Conservation (phyloP, 2,888 invertebrate genomes). For the Tetropium fuscum region DNA sequence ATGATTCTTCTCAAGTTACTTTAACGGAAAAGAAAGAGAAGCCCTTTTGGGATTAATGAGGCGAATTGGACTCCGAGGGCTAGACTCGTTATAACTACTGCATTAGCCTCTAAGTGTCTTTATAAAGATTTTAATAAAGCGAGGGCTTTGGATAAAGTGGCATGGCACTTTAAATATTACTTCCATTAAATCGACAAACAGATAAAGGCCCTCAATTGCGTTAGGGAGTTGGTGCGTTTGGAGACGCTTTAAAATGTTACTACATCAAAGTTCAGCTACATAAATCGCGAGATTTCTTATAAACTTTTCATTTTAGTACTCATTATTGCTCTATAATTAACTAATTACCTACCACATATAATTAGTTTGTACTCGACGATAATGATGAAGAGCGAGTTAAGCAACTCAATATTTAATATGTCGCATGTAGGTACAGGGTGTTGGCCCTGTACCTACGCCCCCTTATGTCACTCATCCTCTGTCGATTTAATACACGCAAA, state of each 20-base stretch:
- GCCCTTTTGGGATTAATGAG: slow-evolving; percentile 35
- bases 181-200: slow-evolving; percentile 25
- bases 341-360: too few relatives aligned
- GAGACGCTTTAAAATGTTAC: slow-evolving; percentile 12
- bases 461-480: too few relatives aligned
- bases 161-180: slow-evolving; percentile 29
- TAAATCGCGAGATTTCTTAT: too few relatives aligned
- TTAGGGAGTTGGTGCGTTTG: slow-evolving; percentile 14
- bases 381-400: too few relatives aligned
- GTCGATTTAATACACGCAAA: too few relatives aligned
- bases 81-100: slow-evolving; percentile 37
- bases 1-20: slow-evolving; percentile 18
- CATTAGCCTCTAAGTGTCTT: slow-evolving; percentile 36
- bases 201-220: slow-evolving; percentile 17
- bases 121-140: slow-evolving; percentile 38
- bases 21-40: slow-evolving; percentile 33
- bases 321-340: too few relatives aligned
- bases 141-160: slow-evolving; percentile 20
- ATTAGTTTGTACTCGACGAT: too few relatives aligned
- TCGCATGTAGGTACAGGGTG: too few relatives aligned
- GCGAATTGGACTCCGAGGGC: slow-evolving; percentile 34
- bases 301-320: too few relatives aligned
- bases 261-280: slow-evolving; percentile 16
- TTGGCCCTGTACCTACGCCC: too few relatives aligned
- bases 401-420: too few relatives aligned